Base-by-base conservation (phyloP, 2,797 vertebrate species). In the Crenuchus spilurus region DNA sequence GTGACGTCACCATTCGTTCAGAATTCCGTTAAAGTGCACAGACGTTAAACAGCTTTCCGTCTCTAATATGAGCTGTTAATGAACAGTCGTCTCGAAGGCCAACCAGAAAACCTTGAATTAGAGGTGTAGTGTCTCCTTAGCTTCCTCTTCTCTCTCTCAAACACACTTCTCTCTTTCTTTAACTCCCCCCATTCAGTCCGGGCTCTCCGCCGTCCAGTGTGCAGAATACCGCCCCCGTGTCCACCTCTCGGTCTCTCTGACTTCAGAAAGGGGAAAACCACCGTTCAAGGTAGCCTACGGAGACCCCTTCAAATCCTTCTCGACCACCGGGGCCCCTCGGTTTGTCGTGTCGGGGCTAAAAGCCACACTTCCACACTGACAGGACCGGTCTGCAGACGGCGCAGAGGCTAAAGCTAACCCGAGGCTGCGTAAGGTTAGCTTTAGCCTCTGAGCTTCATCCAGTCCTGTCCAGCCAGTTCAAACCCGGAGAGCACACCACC, bases 161-260 rank as follows among this genome's bases (percentile, higher is more conserved):
- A n/a, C 37, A 63, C 39, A 63, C n/a, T n/a, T n/a, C n/a, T n/a
- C n/a, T n/a, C n/a, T n/a, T n/a, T 30, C 18, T 60, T 18, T 18
- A 13, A 28, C 77, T 75, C 73, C 81, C 83, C 80, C 5, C 24
- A 54, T 30, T 54, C 87, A 87, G 87, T 88, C 87, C 86, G 89
- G 87, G 86, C 88, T 88, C 87, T 88, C 83, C 69, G 5, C 24
- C 51, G 51, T 54, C 20, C 86, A 83, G 84, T 84, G 84, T 88
- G 83, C 86, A 87, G n/a, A n/a, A n/a, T n/a, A n/a, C n/a, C n/a
- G n/a, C 33, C 61, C 65, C 77, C 69, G 30, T 64, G 75, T 60
- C 80, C 77, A 75, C 78, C 83, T 80, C 35, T 18, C 33, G 16
- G 14, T 58, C 30, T 5, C 28, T 4, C 1, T 20, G n/a, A 60